Conservation (phyloP, 2,113 vertebrate species). For the Pygathrix nemaeus region DNA sequence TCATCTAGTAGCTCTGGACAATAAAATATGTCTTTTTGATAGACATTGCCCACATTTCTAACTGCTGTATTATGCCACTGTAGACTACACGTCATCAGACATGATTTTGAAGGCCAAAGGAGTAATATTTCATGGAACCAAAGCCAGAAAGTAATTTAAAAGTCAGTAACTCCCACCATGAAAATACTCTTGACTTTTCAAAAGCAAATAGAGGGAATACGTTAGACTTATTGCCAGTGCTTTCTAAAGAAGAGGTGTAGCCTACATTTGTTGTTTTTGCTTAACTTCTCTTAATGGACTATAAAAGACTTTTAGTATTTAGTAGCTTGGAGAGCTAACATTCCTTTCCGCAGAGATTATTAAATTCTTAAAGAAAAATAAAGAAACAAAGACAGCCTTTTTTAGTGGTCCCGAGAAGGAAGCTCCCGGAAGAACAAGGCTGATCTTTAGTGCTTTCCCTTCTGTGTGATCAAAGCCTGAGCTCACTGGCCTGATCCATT, state of each 20-base stretch:
- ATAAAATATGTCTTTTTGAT: constrained; percentile 62
- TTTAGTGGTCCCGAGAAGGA: neutral
- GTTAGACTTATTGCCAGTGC: neutral
- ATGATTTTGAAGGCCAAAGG: constrained; percentile 61
- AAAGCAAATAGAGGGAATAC: constrained; percentile 14
- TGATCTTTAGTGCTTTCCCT: constrained; percentile 16
- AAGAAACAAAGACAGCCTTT: neutral
- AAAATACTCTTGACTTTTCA: constrained; percentile 45
- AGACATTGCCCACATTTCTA: constrained; percentile 47
- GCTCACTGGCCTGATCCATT: constrained; percentile 33
- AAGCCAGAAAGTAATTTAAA: constrained; percentile 65
- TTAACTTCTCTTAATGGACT: neutral
- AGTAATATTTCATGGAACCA: constrained; percentile 59
- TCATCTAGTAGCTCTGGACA: constrained; percentile 17
- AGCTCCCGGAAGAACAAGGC: constrained; percentile 8
- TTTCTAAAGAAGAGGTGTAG: neutral
- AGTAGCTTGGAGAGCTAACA: neutral
- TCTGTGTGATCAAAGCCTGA: constrained; percentile 65
- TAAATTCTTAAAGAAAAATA: constrained; percentile 41
- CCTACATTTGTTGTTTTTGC: neutral
- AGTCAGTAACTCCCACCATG: constrained; percentile 40
- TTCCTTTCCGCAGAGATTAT: neutral
- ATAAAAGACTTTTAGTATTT: neutral
- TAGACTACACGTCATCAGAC: constrained; percentile 14
- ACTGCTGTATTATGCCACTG: constrained; percentile 49